Conservation (phyloP, 2,888 invertebrate species). For the Deladenus siricidicola region DNA sequence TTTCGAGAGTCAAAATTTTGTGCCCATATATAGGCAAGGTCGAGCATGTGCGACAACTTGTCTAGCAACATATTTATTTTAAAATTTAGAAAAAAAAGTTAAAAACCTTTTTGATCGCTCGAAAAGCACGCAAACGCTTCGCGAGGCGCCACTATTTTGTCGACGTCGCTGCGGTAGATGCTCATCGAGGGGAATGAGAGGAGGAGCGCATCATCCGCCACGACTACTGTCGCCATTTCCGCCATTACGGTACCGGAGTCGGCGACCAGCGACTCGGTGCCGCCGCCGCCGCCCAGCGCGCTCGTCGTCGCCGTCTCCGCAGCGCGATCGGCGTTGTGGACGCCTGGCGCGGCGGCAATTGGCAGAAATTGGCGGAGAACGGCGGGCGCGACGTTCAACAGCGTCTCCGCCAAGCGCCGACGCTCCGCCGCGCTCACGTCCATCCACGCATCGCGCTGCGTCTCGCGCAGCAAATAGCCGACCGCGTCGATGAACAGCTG, state of each 20-base stretch:
- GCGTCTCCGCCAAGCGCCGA: not conserved
- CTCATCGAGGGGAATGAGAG: slow-evolving; percentile 35
- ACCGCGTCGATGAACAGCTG: slow-evolving; percentile 6
- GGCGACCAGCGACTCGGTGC: slow-evolving; percentile 4
- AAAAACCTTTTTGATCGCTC: no score
- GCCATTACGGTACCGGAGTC: slow-evolving; percentile 4
- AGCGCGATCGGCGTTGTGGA: not conserved
- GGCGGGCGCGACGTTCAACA: no score
- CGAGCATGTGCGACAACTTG: no score
- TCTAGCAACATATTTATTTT: no score
- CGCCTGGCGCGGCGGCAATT: no score
- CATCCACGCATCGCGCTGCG: slow-evolving; percentile 12
- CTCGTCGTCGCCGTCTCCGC: not conserved
- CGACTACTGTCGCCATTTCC: slow-evolving; percentile 4
- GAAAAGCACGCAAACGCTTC: no score
- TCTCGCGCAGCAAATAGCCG: slow-evolving; percentile 11
- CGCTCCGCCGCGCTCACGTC: slow-evolving; percentile 9
- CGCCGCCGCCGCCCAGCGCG: not conserved
- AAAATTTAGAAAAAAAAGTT: no score
- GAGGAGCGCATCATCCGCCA: slow-evolving; percentile 7
- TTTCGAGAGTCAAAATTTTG: no score
- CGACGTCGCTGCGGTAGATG: slow-evolving; percentile 24
- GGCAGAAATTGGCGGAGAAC: no score
- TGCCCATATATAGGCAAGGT: no score
- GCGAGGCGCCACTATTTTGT: slow-evolving; percentile 31